Percentiles rank a stretch among this genome's conserved stretches.
Evolutionary conservation across 2,797 vertebrate genomes (phyloP).

Genomic region (Scolopax rusticola): DNA sequence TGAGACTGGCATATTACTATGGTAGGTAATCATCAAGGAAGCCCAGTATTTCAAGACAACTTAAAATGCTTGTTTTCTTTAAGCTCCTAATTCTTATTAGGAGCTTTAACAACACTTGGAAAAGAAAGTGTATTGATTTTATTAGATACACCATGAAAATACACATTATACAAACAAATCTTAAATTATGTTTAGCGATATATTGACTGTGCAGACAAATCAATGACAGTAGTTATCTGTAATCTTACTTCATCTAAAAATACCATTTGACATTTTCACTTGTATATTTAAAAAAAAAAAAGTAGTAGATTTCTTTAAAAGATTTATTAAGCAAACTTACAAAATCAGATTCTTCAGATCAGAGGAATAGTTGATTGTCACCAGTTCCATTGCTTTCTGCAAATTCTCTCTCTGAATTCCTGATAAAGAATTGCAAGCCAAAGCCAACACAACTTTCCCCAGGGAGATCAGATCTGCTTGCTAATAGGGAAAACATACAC

Average conservation of each 20-base stretch:
- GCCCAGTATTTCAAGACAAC: not conserved
- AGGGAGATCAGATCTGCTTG: constrained; percentile 99
- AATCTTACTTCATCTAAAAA: not conserved
- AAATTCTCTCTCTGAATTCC: constrained; percentile 99
- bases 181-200: not conserved
- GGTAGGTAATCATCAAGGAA: not conserved
- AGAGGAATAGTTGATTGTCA: constrained; percentile 99
- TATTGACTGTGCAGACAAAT: not conserved
- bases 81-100: not conserved
- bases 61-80: not conserved
- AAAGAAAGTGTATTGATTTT: not conserved
- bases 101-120: not conserved
- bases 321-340: constrained; percentile 80
- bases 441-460: constrained; percentile 98
- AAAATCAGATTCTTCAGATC: constrained; percentile 99
- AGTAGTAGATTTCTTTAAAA: not conserved
- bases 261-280: not conserved
- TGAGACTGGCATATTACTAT: not conserved
- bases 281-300: not conserved
- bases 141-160: not conserved
- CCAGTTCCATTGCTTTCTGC: constrained; percentile 99
- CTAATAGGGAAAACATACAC: constrained; percentile 79
- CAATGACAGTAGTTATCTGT: not conserved
- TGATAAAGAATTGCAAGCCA: constrained; percentile 98
- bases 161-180: not conserved